phyloP scores from a whole-genome alignment of 2,888 invertebrate genomes.

The Tigriopus californicus region DNA sequence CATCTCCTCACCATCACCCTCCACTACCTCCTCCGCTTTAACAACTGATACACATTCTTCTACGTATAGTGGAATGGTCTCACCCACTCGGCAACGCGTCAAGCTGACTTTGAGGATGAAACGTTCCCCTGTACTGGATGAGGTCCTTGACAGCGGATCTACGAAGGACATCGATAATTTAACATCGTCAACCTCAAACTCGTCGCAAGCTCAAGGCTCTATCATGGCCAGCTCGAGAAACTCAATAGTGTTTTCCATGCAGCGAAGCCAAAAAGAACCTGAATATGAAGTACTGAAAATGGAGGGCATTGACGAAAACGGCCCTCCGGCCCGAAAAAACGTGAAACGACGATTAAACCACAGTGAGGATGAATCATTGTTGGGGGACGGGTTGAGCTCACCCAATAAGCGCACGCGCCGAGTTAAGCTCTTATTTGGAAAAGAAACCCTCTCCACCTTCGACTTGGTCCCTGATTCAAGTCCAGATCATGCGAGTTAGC shows the following conservation, averaged over 20 bases:
- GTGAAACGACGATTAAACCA: too few species aligned
- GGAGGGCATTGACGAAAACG: slow-evolving; percentile 36
- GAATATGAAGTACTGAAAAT: slow-evolving; percentile 67
- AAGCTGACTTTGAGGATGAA: slow-evolving; percentile 70
- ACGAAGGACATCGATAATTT: slow-evolving; percentile 25
- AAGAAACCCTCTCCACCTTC: slow-evolving; percentile 64
- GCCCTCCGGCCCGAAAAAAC: too few species aligned
- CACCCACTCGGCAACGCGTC: slow-evolving; percentile 24
- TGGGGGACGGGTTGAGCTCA: too few species aligned
- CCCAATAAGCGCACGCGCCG: slow-evolving; percentile 44
- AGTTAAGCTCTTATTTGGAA: slow-evolving; percentile 65
- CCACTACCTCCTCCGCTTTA: too few species aligned
- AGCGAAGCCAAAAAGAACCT: slow-evolving; percentile 35
- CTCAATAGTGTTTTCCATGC: not conserved
- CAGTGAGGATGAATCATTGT: too few species aligned
- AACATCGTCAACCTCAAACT: slow-evolving; percentile 29
- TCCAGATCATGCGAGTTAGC: too few species aligned
- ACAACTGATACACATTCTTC: too few species aligned
- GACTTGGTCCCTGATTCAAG: slow-evolving; percentile 35
- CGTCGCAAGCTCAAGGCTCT: too few species aligned
- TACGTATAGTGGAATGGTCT: too few species aligned
- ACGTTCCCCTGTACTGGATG: slow-evolving; percentile 63
- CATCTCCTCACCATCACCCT: not conserved
- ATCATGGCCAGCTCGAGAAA: slow-evolving; percentile 1
- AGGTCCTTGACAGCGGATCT: slow-evolving; percentile 58